Percentiles rank a stretch among this genome's conserved stretches.
phyloP scores from a whole-genome alignment of 2,113 vertebrate genomes.

The Xyliphius kryptos region DNA sequence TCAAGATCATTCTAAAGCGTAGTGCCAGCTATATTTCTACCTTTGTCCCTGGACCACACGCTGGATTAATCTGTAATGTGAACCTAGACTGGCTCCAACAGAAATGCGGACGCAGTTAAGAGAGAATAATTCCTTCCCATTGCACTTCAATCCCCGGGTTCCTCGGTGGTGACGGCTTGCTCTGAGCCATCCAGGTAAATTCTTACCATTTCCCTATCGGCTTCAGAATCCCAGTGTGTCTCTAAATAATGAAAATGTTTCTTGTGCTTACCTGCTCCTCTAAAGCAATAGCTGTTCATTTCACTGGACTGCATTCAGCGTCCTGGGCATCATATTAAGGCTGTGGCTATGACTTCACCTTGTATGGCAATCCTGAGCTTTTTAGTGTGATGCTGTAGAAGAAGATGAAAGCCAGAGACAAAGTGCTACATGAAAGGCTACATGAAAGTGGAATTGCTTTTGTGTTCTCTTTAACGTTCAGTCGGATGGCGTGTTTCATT shows the following conservation, averaged over 20 bases:
- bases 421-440: slow-evolving; percentile 11
- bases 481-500: background rate
- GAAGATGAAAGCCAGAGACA: slow-evolving; percentile 7
- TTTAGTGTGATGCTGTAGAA: background rate
- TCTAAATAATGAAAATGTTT: too few relatives aligned
- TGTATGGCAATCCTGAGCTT: slow-evolving; percentile 7
- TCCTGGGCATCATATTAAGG: slow-evolving; percentile 5
- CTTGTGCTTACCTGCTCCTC: background rate
- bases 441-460: slow-evolving; percentile 16
- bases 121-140: slow-evolving; percentile 26
- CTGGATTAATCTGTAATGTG: slow-evolving; percentile 8
- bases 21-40: slow-evolving; percentile 12
- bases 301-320: slow-evolving; percentile 11
- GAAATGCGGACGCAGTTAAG: slow-evolving; percentile 20
- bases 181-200: background rate
- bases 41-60: slow-evolving; percentile 7
- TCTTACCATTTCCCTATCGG: slow-evolving; percentile 26
- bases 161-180: background rate
- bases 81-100: slow-evolving; percentile 25
- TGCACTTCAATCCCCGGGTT: slow-evolving; percentile 21
- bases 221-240: slow-evolving; percentile 7
- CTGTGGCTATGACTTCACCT: slow-evolving; percentile 10
- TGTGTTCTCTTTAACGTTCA: background rate
- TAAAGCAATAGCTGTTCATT: slow-evolving; percentile 17
- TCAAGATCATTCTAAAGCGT: slow-evolving; percentile 17